phyloP scores from a whole-genome alignment of 2,113 vertebrate species.

The Malurus melanocephalus region DNA sequence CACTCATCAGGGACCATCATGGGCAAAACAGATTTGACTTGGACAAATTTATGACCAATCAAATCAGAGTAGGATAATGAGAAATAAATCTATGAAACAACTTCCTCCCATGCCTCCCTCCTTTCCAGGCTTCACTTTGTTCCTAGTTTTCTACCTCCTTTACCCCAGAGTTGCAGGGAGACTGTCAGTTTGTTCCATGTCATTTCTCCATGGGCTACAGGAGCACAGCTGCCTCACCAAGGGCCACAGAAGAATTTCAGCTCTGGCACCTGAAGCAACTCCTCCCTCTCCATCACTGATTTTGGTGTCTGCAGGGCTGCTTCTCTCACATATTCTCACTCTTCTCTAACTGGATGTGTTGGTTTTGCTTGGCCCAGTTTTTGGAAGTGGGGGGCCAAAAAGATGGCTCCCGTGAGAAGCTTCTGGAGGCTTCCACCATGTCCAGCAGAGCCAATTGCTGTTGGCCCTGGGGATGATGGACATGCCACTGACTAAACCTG shows the following conservation, averaged over 20 bases:
- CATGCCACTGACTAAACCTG: no score
- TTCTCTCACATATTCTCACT: rapidly evolving
- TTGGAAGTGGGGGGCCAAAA: no score
- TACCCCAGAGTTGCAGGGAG: background rate
- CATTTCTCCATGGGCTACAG: background rate
- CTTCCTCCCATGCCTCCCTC: background rate
- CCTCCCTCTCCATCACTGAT: background rate
- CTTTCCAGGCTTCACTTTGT: background rate
- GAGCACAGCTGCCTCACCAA: no score
- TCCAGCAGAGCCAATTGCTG: no score
- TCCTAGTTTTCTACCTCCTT: background rate
- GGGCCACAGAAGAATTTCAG: background rate
- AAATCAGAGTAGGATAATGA: background rate
- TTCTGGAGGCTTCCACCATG: no score
- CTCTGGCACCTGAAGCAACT: background rate
- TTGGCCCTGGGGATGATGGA: no score
- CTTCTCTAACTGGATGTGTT: background rate
- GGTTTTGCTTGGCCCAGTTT: no score
- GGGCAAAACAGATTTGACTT: background rate
- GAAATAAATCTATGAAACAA: background rate
- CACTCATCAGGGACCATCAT: background rate
- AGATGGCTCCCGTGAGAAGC: no score
- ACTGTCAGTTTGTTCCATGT: background rate
- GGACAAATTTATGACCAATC: background rate
- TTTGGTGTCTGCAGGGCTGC: background rate